A percentile compares a stretch with the other conserved stretches of the same genome.
Conservation (phyloP, 2,888 invertebrate genomes). For the Laspeyria flexula region DNA sequence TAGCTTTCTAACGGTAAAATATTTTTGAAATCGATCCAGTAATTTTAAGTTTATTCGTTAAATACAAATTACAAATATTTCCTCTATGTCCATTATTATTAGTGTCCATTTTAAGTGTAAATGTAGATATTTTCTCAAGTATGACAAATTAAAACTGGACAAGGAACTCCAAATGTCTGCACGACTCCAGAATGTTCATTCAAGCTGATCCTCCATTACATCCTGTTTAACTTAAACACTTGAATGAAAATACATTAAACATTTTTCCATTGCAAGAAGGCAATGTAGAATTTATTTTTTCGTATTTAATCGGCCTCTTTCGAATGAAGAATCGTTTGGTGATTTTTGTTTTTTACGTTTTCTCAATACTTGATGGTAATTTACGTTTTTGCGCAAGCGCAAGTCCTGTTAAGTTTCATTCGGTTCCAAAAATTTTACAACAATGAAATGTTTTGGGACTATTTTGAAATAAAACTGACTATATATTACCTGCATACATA, state of each 20-base stretch:
- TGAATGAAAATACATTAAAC: conserved; percentile 61
- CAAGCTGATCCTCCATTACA: conserved; percentile 30
- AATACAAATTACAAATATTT: too few relatives aligned
- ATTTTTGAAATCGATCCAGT: too few relatives aligned
- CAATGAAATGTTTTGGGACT: too few relatives aligned
- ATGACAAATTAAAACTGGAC: neutral
- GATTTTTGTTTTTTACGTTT: conserved; percentile 22
- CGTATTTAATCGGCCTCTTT: conserved; percentile 33
- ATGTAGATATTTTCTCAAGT: too few relatives aligned
- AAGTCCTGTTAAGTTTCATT: conserved; percentile 38
- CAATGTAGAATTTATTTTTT: conserved; percentile 34
- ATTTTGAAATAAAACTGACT: too few relatives aligned
- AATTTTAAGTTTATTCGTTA: too few relatives aligned
- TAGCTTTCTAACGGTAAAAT: too few relatives aligned
- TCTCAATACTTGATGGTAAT: conserved; percentile 28
- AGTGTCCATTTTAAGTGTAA: too few relatives aligned
- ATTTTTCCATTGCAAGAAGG: conserved; percentile 44
- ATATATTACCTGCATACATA: too few relatives aligned
- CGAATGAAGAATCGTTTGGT: conserved; percentile 30
- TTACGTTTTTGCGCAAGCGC: conserved; percentile 8
- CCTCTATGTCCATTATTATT: too few relatives aligned
- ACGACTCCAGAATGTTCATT: conserved; percentile 37
- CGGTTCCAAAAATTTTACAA: conserved; percentile 23
- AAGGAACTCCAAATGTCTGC: conserved; percentile 29
- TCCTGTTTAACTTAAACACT: conserved; percentile 36